Evolutionary conservation across 64 coral and sea anemone species (phyloP).

Genomic region (Actinia equina): DNA sequence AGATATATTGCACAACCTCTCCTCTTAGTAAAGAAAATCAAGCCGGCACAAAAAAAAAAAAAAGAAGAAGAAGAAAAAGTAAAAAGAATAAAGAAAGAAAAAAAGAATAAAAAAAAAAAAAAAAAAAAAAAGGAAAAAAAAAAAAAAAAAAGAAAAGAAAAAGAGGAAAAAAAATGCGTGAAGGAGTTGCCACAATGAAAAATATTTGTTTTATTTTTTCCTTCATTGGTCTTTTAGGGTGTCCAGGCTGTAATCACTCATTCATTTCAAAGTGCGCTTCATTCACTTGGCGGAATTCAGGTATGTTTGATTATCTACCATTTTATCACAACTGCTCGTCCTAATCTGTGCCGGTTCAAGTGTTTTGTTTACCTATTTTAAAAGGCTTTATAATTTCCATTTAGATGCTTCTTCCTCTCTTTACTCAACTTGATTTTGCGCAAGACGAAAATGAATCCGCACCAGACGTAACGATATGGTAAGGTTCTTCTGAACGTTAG

Average conservation of each 20-base stretch:
- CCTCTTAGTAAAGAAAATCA: too few species aligned
- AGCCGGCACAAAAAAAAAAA: too few species aligned
- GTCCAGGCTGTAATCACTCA: constrained; percentile 18
- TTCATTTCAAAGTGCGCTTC: constrained; percentile 25
- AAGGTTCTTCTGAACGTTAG: background rate
- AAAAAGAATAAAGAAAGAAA: too few species aligned
- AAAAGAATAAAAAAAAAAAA: too few species aligned
- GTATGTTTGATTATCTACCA: background rate
- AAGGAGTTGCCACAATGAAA: too few species aligned
- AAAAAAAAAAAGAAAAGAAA: too few species aligned
- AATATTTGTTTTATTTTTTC: background rate
- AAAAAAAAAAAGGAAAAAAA: too few species aligned
- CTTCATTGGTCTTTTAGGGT: background rate
- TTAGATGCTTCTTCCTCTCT: constrained; percentile 76
- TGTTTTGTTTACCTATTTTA: too few species aligned
- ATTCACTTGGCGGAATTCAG: constrained; percentile 31
- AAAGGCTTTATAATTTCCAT: background rate
- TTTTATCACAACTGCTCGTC: background rate
- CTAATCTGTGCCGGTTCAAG: too few species aligned
- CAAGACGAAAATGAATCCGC: constrained; percentile 41
- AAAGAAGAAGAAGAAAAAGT: too few species aligned
- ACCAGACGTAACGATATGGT: constrained; percentile 71
- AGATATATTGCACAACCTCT: too few species aligned
- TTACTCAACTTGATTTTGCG: constrained; percentile 62
- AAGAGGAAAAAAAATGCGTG: too few species aligned